Percentiles rank a stretch among this genome's conserved stretches.
Evolutionary conservation across 2,888 invertebrate genomes (phyloP).

Genomic region (Drosophila demipolita): DNA sequence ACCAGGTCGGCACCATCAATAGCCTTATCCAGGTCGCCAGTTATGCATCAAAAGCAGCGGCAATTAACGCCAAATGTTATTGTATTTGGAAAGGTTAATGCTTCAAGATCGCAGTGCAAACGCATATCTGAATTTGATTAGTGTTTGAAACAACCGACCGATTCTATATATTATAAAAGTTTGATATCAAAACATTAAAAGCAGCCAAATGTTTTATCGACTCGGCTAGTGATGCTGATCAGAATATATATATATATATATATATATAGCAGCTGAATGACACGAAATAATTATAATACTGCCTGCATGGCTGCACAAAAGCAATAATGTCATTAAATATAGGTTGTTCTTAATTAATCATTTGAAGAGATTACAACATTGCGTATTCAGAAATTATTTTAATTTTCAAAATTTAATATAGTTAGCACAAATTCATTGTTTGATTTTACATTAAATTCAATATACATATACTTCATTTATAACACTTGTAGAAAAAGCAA

Average conservation of each 20-base stretch:
- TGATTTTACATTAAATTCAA: slow-evolving; percentile 17
- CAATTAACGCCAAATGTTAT: no score
- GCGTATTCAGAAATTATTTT: neutral
- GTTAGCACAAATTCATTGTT: slow-evolving; percentile 26
- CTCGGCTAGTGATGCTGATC: neutral
- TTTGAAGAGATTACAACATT: neutral
- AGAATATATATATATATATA: neutral
- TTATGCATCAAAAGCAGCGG: neutral
- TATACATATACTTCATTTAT: neutral
- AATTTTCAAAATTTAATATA: neutral
- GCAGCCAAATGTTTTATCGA: neutral
- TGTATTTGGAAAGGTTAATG: no score
- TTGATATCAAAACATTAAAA: neutral
- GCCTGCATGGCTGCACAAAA: neutral
- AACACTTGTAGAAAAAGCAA: neutral
- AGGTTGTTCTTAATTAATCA: neutral
- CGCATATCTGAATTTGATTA: neutral
- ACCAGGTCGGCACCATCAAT: neutral
- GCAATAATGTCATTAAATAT: neutral
- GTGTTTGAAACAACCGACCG: neutral
- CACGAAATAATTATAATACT: neutral
- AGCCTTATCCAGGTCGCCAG: neutral
- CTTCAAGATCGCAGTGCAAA: no score
- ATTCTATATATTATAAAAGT: neutral
- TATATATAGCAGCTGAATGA: neutral